A percentile compares a stretch with the other conserved stretches of the same genome.
Evolutionary conservation across 1,140 invertebrate genomes (phyloP).

Genomic region (Spodoptera litura): DNA sequence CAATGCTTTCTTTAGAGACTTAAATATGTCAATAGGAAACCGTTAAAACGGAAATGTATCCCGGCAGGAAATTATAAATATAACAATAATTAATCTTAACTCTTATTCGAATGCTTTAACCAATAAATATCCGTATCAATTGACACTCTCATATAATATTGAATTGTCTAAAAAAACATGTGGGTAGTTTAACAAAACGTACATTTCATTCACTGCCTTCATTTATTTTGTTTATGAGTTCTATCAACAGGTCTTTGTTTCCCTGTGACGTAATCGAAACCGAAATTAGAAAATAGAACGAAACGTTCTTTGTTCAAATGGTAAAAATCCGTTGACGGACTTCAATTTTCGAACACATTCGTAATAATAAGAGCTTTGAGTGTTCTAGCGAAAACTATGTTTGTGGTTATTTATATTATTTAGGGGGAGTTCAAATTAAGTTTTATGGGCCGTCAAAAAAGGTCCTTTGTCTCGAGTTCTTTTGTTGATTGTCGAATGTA

Average conservation of each 20-base stretch:
- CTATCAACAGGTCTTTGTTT: constrained; percentile 60
- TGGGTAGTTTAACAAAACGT: constrained; percentile 47
- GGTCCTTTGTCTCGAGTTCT: constrained; percentile 63
- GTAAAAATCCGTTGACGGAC: constrained; percentile 34
- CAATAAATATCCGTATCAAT: constrained; percentile 34
- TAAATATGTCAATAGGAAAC: constrained; percentile 17
- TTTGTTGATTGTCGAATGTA: constrained; percentile 48
- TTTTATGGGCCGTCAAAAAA: constrained; percentile 52
- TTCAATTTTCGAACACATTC: constrained; percentile 35
- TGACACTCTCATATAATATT: constrained; percentile 23
- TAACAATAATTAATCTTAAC: constrained; percentile 16
- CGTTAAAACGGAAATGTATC: background rate
- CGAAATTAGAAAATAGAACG: constrained; percentile 78
- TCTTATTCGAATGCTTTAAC: background rate
- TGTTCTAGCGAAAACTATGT: constrained; percentile 31
- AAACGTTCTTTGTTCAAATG: constrained; percentile 66
- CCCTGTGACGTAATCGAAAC: constrained; percentile 68
- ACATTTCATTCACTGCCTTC: constrained; percentile 53
- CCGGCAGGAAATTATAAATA: constrained; percentile 33
- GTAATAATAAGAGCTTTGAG: constrained; percentile 37
- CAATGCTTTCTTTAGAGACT: background rate
- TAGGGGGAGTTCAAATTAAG: constrained; percentile 39
- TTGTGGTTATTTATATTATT: constrained; percentile 37
- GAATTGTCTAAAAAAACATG: constrained; percentile 46
- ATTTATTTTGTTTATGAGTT: constrained; percentile 56